phyloP scores from a whole-genome alignment of 37 sponge, comb jelly and placozoan genomes.

The Spongilla lacustris region DNA sequence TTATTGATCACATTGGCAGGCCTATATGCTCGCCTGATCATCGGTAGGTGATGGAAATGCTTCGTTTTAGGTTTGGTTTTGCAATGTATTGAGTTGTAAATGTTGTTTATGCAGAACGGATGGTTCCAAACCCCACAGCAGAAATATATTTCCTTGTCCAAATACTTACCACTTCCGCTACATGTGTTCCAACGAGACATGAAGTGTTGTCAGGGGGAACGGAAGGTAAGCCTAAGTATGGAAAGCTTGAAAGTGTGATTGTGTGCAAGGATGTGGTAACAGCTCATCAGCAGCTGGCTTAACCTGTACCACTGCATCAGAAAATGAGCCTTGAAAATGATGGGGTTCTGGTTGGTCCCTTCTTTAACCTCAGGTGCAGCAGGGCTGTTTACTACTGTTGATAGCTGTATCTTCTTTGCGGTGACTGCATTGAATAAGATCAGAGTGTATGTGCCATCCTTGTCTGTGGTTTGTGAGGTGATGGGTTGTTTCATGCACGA shows the following conservation, averaged over 20 bases:
- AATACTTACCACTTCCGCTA: conserved; percentile 17
- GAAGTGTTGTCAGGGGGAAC: not conserved
- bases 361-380: not conserved
- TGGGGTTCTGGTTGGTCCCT: not conserved
- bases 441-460: not conserved
- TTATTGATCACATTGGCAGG: not conserved
- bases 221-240: not conserved
- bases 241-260: not conserved
- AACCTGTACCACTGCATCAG: not conserved
- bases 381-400: conserved; percentile 15
- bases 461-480: not conserved
- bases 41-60: not conserved
- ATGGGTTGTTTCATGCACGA: not conserved
- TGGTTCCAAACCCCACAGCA: conserved; percentile 52
- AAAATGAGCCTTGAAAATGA: not conserved
- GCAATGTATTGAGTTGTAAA: not conserved
- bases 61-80: not conserved
- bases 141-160: conserved; percentile 52
- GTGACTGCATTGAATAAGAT: conserved; percentile 49
- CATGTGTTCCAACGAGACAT: not conserved
- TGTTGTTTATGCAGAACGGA: conserved; percentile 4
- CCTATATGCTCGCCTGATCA: not conserved
- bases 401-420: conserved; percentile 66
- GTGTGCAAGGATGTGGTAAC: too few species aligned
- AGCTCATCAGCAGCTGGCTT: too few species aligned